Percentiles rank a stretch among this genome's conserved stretches.
phyloP scores from a whole-genome alignment of 1,140 invertebrate species.

The Mamestra configurata region DNA sequence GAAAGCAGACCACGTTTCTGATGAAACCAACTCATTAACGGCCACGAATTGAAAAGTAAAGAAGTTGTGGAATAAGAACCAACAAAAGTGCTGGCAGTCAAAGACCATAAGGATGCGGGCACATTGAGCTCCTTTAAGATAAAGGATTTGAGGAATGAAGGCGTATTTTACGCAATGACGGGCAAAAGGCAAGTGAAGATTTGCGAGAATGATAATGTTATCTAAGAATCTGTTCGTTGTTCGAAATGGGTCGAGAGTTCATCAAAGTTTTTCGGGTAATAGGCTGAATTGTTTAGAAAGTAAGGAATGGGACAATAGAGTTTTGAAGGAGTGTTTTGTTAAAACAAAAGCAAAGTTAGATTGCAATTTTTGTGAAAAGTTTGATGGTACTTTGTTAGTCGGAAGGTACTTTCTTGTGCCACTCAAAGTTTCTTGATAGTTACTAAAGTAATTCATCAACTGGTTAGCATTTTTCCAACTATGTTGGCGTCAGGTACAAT shows the following conservation, averaged over 20 bases:
- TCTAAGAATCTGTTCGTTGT: conserved; percentile 35
- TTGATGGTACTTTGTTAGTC: no score
- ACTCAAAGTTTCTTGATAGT: no score
- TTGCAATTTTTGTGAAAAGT: not conserved
- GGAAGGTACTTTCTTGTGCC: no score
- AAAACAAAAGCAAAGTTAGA: not conserved
- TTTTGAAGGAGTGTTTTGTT: conserved; percentile 4
- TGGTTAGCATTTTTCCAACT: no score
- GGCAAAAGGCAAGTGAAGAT: conserved; percentile 40
- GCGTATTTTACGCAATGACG: conserved; percentile 34
- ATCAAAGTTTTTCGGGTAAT: conserved; percentile 40
- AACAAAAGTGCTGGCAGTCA: conserved; percentile 32
- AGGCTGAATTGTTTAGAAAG: conserved; percentile 10
- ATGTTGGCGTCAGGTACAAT: no score
- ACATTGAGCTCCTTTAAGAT: conserved; percentile 35
- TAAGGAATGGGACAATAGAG: conserved; percentile 10
- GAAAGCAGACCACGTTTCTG: conserved; percentile 17
- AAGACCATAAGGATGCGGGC: conserved; percentile 28
- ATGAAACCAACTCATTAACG: conserved; percentile 40
- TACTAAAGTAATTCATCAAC: no score
- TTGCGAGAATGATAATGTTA: conserved; percentile 15
- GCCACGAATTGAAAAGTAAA: conserved; percentile 35
- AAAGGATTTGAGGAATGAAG: conserved; percentile 31
- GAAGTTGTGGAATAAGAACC: conserved; percentile 33
- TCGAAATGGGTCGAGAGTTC: conserved; percentile 5